These are phyloP conservation scores for Hippopotamus amphibius DNA, from an alignment of 2,113 vertebrate genomes.

Conservation along the genomic window DNA sequence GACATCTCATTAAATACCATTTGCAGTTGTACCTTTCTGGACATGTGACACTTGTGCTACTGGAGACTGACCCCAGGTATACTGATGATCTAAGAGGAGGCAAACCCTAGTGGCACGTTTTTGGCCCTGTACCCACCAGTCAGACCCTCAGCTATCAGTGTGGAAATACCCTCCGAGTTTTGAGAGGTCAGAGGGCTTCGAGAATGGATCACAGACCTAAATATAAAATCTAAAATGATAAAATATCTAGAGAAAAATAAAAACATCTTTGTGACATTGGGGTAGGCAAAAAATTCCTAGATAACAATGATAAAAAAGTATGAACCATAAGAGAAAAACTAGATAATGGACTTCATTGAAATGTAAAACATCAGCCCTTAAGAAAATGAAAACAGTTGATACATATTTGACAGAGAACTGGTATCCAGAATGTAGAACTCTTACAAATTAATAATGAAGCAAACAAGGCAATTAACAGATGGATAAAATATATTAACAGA, in stretches of 20 bases:
- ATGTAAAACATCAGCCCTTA: constrained; percentile 11
- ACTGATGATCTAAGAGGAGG: neutral
- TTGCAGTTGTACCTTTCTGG: neutral
- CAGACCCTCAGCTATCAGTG: neutral
- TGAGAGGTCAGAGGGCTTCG: neutral
- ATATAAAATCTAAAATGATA: neutral
- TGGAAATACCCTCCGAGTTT: neutral
- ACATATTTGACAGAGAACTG: neutral
- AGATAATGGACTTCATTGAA: neutral
- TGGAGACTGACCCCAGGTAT: neutral
- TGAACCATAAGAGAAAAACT: neutral
- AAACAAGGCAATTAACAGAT: neutral
- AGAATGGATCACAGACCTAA: neutral
- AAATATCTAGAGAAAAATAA: neutral
- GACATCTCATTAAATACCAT: neutral
- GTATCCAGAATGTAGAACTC: constrained; percentile 3
- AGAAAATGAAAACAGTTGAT: neutral
- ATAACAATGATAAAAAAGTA: neutral
- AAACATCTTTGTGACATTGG: neutral
- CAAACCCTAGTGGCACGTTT: neutral
- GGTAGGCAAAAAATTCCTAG: constrained; percentile 9
- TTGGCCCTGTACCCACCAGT: no score
- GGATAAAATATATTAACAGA: constrained; percentile 7
- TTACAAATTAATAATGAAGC: neutral
- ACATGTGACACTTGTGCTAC: neutral